These are phyloP conservation scores for Drosophila neocordata DNA, from an alignment of 1,140 invertebrate genomes.

Conservation along the genomic window DNA sequence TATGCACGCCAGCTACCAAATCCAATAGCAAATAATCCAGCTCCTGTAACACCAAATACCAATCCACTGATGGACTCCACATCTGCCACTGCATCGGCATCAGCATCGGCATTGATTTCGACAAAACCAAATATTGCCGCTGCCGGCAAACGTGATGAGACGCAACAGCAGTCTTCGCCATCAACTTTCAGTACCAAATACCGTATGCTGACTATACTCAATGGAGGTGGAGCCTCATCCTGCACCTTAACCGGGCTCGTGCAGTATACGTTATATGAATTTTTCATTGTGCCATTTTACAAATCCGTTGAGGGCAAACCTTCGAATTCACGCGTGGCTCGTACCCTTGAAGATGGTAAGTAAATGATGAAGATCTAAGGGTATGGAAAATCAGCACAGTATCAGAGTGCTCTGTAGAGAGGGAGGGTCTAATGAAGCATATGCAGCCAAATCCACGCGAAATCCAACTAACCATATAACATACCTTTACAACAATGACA, in stretches of 20 bases:
- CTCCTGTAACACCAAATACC: constrained; percentile 45
- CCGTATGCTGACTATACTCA: constrained; percentile 86
- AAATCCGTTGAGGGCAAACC: constrained; percentile 90
- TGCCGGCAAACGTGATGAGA: constrained; percentile 78
- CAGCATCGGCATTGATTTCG: constrained; percentile 78
- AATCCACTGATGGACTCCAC: constrained; percentile 66
- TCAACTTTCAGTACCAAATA: constrained; percentile 82
- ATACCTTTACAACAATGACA: constrained; percentile 53
- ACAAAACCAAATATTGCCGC: constrained; percentile 82
- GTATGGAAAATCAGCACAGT: background rate
- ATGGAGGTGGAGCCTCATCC: constrained; percentile 86
- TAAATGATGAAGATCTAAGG: constrained; percentile 23
- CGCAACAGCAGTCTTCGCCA: constrained; percentile 25
- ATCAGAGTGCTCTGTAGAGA: background rate
- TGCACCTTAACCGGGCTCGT: constrained; percentile 87
- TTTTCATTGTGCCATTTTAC: constrained; percentile 91
- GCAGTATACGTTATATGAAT: constrained; percentile 89
- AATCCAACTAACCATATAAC: constrained; percentile 65
- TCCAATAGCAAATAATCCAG: constrained; percentile 57
- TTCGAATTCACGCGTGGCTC: constrained; percentile 88
- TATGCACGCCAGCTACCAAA: constrained; percentile 83
- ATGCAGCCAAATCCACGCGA: constrained; percentile 39
- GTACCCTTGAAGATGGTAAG: constrained; percentile 90
- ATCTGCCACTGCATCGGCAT: constrained; percentile 37
- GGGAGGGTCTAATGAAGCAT: constrained; percentile 59